phyloP scores from a whole-genome alignment of 2,797 vertebrate species.

The Phoeniculus purpureus region DNA sequence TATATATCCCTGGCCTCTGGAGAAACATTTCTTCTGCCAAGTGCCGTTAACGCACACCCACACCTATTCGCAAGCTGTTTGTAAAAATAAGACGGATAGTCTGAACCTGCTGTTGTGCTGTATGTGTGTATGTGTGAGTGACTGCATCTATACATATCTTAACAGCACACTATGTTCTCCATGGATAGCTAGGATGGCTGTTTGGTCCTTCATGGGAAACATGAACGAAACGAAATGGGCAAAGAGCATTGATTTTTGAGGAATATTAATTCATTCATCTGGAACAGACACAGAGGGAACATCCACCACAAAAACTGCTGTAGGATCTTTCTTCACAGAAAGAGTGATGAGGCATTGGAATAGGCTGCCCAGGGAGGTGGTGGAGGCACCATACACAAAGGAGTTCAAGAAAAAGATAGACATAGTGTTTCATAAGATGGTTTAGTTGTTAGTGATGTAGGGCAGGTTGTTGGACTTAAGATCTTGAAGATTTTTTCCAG shows the following conservation, averaged over 20 bases:
- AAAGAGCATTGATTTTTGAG: not conserved
- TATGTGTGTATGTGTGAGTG: not conserved
- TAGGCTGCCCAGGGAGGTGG: no score
- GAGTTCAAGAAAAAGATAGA: no score
- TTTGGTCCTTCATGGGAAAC: not conserved
- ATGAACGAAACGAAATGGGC: not conserved
- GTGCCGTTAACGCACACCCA: slow-evolving; percentile 44
- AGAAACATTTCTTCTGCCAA: slow-evolving; percentile 57
- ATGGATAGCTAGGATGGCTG: not conserved
- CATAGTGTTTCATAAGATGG: no score
- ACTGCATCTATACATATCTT: not conserved
- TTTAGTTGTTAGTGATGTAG: no score
- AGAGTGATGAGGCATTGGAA: no score
- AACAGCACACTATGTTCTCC: not conserved
- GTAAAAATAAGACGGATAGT: slow-evolving; percentile 9
- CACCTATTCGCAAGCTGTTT: slow-evolving; percentile 20
- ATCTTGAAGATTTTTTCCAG: no score
- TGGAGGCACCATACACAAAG: no score
- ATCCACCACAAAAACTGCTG: not conserved
- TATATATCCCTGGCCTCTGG: not conserved
- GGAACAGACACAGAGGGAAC: not conserved
- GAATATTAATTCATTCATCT: not conserved
- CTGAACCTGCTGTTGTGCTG: slow-evolving; percentile 23
- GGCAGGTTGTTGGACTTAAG: no score
- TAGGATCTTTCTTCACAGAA: not conserved